Evolutionary conservation across 2,797 vertebrate genomes (phyloP).

Genomic region (Rousettus madagascariensis): DNA sequence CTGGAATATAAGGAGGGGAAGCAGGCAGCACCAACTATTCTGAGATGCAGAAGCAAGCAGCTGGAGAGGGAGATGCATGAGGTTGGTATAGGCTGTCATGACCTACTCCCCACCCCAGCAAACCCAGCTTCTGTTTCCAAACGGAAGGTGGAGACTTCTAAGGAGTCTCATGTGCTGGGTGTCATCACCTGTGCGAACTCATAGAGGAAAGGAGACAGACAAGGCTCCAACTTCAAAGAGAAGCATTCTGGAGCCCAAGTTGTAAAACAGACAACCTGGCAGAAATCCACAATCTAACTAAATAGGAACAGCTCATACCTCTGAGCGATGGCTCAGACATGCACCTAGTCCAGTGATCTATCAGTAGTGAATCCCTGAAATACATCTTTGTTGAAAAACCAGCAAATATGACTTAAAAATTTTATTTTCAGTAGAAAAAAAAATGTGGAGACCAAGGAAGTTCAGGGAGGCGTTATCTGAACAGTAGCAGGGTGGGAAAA

Average conservation of each 20-base stretch:
- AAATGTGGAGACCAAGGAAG: not conserved
- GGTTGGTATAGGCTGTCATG: not conserved
- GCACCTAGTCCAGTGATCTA: not conserved
- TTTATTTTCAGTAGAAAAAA: not conserved
- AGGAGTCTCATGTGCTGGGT: not conserved
- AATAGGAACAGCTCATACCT: constrained; percentile 22
- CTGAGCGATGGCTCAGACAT: constrained; percentile 39
- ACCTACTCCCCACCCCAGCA: not conserved
- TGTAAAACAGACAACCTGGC: not conserved
- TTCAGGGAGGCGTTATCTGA: not conserved
- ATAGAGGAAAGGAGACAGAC: not conserved
- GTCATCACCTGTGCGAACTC: not conserved
- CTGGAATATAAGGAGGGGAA: not conserved
- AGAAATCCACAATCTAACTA: constrained; percentile 32
- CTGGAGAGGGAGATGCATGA: not conserved
- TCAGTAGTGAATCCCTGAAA: constrained; percentile 60
- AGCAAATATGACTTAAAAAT: constrained; percentile 17
- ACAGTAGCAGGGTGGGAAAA: not conserved
- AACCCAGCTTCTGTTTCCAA: constrained; percentile 4
- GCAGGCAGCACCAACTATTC: not conserved
- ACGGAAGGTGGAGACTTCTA: not conserved
- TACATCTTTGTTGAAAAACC: constrained; percentile 45
- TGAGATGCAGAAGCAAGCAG: not conserved
- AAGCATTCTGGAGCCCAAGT: not conserved
- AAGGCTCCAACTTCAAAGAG: not conserved